Evolutionary conservation across 2,113 vertebrate genomes (phyloP).

Genomic region (Leptocoma aspasia): DNA sequence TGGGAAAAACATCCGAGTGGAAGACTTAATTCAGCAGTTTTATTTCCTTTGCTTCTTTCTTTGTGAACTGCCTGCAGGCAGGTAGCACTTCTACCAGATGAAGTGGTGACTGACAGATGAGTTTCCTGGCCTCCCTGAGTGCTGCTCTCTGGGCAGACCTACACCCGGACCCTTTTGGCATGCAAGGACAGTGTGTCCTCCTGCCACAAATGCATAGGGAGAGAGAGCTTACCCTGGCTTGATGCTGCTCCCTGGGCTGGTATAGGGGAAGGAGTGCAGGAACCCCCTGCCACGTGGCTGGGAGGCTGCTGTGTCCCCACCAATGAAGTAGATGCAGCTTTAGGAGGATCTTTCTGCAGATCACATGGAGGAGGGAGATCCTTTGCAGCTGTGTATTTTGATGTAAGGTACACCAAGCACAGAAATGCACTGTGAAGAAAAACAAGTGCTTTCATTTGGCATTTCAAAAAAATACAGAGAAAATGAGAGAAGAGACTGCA

Average conservation of each 20-base stretch:
- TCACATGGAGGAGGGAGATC: neutral
- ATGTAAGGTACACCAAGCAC: neutral
- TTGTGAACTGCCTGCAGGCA: neutral
- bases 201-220: neutral
- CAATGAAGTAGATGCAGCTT: rapidly evolving
- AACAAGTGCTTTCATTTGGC: neutral
- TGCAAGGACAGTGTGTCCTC: neutral
- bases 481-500: neutral
- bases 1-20: neutral
- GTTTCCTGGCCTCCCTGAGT: neutral
- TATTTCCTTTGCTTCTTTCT: neutral
- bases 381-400: neutral
- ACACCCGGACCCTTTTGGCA: rapidly evolving
- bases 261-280: neutral
- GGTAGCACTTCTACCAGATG: neutral
- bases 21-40: neutral
- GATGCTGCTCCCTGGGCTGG: neutral
- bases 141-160: neutral
- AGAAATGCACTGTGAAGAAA: neutral
- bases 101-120: neutral
- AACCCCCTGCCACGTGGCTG: rapidly evolving
- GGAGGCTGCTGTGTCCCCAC: neutral
- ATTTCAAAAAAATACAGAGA: neutral
- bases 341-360: neutral
- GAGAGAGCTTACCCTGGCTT: neutral